Conservation (phyloP, 1,140 invertebrate genomes). For the Lucilia sericata region DNA sequence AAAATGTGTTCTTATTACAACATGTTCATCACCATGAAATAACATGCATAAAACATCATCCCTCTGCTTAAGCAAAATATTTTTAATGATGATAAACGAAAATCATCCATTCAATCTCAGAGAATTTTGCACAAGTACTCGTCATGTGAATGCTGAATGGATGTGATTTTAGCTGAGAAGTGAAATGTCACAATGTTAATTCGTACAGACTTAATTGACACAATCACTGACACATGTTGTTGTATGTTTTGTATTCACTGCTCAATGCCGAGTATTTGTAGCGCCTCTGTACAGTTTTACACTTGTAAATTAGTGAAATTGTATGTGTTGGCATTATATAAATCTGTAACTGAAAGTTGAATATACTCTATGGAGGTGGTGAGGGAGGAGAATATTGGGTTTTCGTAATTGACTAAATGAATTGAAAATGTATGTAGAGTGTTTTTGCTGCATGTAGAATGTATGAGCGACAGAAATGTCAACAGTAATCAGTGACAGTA, state of each 20-base stretch:
- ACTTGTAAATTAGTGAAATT: slow-evolving; percentile 23
- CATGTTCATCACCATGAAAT: too few relatives aligned
- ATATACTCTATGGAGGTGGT: background rate
- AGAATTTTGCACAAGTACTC: background rate
- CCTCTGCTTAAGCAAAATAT: background rate
- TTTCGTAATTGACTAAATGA: background rate
- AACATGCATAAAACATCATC: background rate
- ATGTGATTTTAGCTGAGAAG: slow-evolving; percentile 4
- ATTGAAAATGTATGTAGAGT: background rate
- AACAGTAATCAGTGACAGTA: slow-evolving; percentile 4
- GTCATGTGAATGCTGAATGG: background rate
- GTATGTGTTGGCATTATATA: background rate
- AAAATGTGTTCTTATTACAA: too few relatives aligned
- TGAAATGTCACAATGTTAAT: slow-evolving; percentile 5
- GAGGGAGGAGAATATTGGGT: background rate
- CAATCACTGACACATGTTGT: slow-evolving; percentile 19
- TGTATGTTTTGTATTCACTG: background rate
- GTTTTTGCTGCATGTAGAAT: background rate
- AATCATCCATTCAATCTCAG: background rate
- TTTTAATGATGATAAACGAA: background rate
- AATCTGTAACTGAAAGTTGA: background rate
- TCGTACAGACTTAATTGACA: slow-evolving; percentile 21
- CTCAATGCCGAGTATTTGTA: background rate
- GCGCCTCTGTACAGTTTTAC: background rate
- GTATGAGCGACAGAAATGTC: slow-evolving; percentile 20